Evolutionary conservation across 2,888 invertebrate genomes (phyloP).

Genomic region (Xestobium rufovillosum): DNA sequence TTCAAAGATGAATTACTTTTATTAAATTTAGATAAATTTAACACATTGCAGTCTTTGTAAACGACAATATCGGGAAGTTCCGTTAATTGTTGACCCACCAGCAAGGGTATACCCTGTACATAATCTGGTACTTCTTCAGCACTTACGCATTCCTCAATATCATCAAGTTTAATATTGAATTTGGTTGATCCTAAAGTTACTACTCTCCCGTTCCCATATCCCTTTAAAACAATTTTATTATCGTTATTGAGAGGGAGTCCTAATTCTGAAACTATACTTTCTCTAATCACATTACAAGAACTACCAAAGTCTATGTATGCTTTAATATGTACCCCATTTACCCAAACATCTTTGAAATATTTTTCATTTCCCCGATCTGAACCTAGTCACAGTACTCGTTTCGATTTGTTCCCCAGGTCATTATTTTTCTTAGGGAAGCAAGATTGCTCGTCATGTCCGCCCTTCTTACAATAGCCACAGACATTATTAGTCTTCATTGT

Average conservation of each 20-base stretch:
- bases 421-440: no score
- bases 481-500: no score
- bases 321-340: neutral
- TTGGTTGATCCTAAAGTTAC: neutral
- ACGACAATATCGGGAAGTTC: neutral
- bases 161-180: neutral
- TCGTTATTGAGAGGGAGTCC: neutral
- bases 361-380: slow-evolving; percentile 1
- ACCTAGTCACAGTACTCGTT: no score
- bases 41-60: neutral
- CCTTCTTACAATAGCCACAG: no score
- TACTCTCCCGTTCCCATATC: neutral
- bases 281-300: neutral
- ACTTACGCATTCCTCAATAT: neutral
- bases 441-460: no score
- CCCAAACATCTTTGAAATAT: neutral
- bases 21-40: no score
- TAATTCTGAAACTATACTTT: neutral
- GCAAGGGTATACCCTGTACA: neutral
- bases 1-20: neutral
- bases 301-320: neutral
- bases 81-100: neutral
- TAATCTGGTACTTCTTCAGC: neutral
- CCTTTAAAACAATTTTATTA: neutral
- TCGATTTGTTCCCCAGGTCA: no score